Base-by-base conservation (phyloP, 64 coral and sea anemone species). In the Acropora tenuis region DNA sequence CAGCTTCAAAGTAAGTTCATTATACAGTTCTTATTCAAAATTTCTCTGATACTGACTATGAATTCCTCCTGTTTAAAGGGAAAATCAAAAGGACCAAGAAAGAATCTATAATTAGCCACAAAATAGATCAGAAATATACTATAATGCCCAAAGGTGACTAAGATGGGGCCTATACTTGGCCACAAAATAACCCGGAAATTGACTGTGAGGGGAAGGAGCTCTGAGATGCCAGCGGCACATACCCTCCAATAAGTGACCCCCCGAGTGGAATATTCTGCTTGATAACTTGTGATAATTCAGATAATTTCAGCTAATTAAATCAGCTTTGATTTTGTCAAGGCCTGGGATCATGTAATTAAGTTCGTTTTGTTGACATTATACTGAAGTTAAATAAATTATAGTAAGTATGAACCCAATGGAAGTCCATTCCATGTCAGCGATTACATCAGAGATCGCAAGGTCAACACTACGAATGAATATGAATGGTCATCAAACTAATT, bases 261-360 rank as follows among this genome's bases (percentile, higher is more conserved):
- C 59, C 59, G 12, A 13, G 59, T 8, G 59, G 59, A 63, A 63
- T 63, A 63, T 0, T 63, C 59, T 63, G 59, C 59, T 63, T 63
- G 59, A 63, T 63, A 63, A 63, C 59, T 63, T 63, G 2, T 63
- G 59, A 63, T 63, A 63, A 63, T 63, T 63, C 59, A 13, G 59
- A 63, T 63, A 63, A 63, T 63, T 63, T 63, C 8, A 63, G 59
- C 59, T 63, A 18, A 63, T 63, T 13, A 63, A 63, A 63, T 63
- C 59, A 63, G 11, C 9, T 63, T 63, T 63, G 59, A 63, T 63
- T 63, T 63, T 63, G 59, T 84, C 55, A 18, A 80, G 71, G 80
- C 90, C 82, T 41, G 90, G 82, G 48, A 67, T 79, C 44, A 91
- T 49, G 82, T 85, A 84, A 59, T 60, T 85, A 71, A 50, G 69